Percentiles rank a stretch among this genome's conserved stretches.
Evolutionary conservation across 1,140 invertebrate species (phyloP).

Genomic region (Batillaria attramentaria): DNA sequence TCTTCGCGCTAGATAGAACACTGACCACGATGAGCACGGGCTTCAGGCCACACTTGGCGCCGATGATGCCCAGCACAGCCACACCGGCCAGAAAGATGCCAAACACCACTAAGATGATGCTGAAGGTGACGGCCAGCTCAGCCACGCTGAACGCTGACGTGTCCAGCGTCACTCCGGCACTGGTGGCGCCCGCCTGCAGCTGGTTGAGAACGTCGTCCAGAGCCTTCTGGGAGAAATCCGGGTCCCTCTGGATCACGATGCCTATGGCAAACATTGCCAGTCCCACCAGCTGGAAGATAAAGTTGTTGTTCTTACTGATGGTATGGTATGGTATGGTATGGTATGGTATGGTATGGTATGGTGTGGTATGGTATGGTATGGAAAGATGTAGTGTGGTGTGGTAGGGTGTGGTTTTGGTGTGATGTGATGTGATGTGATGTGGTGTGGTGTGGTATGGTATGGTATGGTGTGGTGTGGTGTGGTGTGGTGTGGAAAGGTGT

Average conservation of each 20-base stretch:
- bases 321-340: conserved; percentile 46
- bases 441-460: conserved; percentile 45
- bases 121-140: conserved; percentile 35
- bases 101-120: conserved; percentile 41
- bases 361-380: conserved; percentile 48
- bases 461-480: no score
- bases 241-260: neutral
- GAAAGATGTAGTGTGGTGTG: conserved; percentile 27
- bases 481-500: conserved; percentile 42
- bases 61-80: conserved; percentile 40
- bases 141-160: conserved; percentile 15
- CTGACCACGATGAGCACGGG: conserved; percentile 37
- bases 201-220: neutral
- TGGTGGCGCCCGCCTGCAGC: neutral
- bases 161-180: neutral
- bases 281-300: neutral
- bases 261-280: conserved; percentile 13
- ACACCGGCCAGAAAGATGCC: conserved; percentile 44
- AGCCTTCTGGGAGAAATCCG: neutral
- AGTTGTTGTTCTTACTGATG: conserved; percentile 43
- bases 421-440: conserved; percentile 48
- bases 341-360: conserved; percentile 50
- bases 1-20: no score
- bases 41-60: conserved; percentile 42
- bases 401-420: conserved; percentile 44